Conservation (phyloP, 2,797 vertebrate species). For the Zonotrichia albicollis region DNA sequence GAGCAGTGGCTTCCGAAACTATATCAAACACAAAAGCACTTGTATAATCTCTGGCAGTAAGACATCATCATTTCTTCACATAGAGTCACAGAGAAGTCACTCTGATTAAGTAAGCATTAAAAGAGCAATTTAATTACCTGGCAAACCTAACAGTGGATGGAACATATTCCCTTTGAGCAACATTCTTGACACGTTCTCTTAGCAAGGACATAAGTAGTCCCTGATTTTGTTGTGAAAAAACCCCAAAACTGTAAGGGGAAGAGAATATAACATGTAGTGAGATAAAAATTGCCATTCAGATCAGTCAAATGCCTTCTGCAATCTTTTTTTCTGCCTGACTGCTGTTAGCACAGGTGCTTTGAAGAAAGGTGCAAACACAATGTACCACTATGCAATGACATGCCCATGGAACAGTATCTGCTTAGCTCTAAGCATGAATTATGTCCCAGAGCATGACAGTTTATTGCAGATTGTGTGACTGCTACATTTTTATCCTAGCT, state of each 20-base stretch:
- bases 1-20: not conserved
- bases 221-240: not conserved
- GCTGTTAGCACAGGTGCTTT: not conserved
- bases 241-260: not conserved
- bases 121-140: not conserved
- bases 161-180: not conserved
- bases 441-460: not conserved
- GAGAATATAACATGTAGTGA: not conserved
- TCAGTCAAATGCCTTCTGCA: not conserved
- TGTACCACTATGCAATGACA: not conserved
- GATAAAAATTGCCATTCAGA: not conserved
- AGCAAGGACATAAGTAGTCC: not conserved
- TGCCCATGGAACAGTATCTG: not conserved
- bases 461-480: not conserved
- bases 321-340: not conserved
- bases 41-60: not conserved
- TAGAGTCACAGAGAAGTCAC: not conserved
- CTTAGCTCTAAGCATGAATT: not conserved
- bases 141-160: not conserved
- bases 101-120: not conserved
- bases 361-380: not conserved
- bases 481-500: conserved; percentile 19
- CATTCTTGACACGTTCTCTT: not conserved
- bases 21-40: not conserved
- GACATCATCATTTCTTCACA: not conserved